These are phyloP conservation scores for Pimpla rufipes DNA, from an alignment of 2,888 invertebrate species.

Conservation along the genomic window DNA sequence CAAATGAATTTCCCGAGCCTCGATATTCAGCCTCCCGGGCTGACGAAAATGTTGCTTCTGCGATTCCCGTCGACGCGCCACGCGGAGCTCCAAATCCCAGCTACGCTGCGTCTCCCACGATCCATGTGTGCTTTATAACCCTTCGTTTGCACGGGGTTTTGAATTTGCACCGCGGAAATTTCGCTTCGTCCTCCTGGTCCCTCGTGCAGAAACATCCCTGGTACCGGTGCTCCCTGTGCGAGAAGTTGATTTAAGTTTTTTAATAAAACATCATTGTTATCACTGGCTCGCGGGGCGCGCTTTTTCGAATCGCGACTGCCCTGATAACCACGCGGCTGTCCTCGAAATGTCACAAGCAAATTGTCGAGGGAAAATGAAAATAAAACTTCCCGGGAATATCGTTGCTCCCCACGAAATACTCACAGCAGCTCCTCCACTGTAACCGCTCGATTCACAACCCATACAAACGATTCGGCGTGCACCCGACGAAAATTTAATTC, in stretches of 20 bases:
- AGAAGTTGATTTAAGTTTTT: background rate
- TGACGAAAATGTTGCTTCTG: conserved; percentile 13
- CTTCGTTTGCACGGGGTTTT: background rate
- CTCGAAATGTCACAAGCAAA: background rate
- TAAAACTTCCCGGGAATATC: conserved; percentile 1
- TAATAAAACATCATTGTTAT: too few relatives aligned
- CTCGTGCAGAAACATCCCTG: background rate
- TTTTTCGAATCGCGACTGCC: background rate
- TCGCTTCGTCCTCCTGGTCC: background rate
- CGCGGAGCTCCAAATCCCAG: background rate
- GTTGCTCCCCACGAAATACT: background rate
- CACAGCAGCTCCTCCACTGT: background rate
- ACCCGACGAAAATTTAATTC: conserved; percentile 30
- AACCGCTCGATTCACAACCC: background rate
- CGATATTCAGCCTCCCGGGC: conserved; percentile 7
- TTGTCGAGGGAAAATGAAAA: background rate
- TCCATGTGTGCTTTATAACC: background rate
- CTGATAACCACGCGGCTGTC: background rate
- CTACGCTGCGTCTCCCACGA: background rate
- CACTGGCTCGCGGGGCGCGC: too few relatives aligned
- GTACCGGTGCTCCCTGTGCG: background rate
- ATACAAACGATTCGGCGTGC: background rate
- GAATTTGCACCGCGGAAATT: background rate
- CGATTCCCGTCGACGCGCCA: background rate
- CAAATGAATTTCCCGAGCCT: conserved; percentile 3